Evolutionary conservation across 2,888 invertebrate genomes (phyloP), one percentile per base, ranked within the genome.

Genomic region (Crossocerus cetratus): DNA sequence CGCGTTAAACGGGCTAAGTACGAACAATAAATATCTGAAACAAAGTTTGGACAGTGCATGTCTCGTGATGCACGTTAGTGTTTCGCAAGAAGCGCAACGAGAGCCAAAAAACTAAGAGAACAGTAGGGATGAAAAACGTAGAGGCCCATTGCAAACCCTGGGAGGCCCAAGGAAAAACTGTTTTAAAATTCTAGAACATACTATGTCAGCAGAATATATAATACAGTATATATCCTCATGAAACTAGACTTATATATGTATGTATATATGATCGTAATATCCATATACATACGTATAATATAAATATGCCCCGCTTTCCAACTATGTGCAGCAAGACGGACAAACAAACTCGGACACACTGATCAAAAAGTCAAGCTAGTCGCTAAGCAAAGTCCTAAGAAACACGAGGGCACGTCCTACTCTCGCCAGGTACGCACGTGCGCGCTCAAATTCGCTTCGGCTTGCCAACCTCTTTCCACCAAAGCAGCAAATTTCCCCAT

Each of bases 31-130:
- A 80, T 78, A 77, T 69, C 65, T 77, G 80, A 80, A 80, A 66
- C 62, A 80, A 80, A 75, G 62, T 67, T n/a, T n/a, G 76, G 64
- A 77, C 63, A 67, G 82, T 82, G 82, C 82, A 82, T 77, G 82
- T 82, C 82, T 82, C 80, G 80, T 78, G 82, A 82, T 82, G 82
- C 82, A 82, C 82, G 32, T 82, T 82, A 80, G 80, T 82, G 71
- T 81, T 60, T 78, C 82, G 82, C 82, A 82, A 80, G 32, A 82
- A 82, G 82, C 82, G 82, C 80, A 82, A 75, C 80, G 72, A 73
- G 82, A 82, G 82, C 49, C 82, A 75, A 76, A 74, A 74, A 69
- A 76, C 72, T 81, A 78, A 77, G 32, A 32, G 71, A 80, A 78
- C 73, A 74, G 75, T 79, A 62, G 76, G 74, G 75, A 79, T 65